A percentile compares a stretch with the other conserved stretches of the same genome.
These are phyloP conservation scores for Aldabrachelys gigantea DNA, from an alignment of 2,113 vertebrate genomes.

Conservation along the genomic window DNA sequence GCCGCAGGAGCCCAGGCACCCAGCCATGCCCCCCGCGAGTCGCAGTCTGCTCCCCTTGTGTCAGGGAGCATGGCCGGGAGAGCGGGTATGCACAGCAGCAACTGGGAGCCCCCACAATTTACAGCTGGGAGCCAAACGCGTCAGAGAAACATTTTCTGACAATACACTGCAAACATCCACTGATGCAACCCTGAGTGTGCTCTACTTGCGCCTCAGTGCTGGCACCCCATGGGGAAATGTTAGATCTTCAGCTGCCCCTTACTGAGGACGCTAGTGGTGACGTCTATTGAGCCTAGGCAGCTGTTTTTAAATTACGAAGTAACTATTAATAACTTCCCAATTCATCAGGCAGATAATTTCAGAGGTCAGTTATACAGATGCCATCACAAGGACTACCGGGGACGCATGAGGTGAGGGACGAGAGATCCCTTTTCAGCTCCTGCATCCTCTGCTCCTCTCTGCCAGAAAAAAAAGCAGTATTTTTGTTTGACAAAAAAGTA, in stretches of 20 bases:
- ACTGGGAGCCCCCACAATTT: no score
- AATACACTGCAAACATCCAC: background rate
- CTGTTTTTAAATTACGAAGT: background rate
- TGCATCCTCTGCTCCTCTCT: rapidly evolving
- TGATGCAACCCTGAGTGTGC: background rate
- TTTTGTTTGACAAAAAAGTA: background rate
- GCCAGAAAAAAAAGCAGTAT: background rate
- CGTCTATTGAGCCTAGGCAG: background rate
- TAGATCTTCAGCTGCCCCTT: background rate
- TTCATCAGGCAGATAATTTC: background rate
- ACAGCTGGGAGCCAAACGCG: background rate
- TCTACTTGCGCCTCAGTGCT: no score
- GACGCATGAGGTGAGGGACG: background rate
- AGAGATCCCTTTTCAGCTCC: rapidly evolving
- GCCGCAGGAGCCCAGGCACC: background rate
- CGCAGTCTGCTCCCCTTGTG: background rate
- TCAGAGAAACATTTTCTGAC: background rate
- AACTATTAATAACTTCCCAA: background rate
- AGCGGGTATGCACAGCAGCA: background rate
- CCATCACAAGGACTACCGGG: background rate
- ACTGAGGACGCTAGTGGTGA: background rate
- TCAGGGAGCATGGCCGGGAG: background rate
- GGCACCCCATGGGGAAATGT: background rate
- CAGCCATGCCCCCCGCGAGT: no score
- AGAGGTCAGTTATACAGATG: background rate